Evolutionary conservation across 2,797 vertebrate genomes (phyloP), one percentile per base, ranked within the genome.

Genomic region (Acestrorhynchus altus): DNA sequence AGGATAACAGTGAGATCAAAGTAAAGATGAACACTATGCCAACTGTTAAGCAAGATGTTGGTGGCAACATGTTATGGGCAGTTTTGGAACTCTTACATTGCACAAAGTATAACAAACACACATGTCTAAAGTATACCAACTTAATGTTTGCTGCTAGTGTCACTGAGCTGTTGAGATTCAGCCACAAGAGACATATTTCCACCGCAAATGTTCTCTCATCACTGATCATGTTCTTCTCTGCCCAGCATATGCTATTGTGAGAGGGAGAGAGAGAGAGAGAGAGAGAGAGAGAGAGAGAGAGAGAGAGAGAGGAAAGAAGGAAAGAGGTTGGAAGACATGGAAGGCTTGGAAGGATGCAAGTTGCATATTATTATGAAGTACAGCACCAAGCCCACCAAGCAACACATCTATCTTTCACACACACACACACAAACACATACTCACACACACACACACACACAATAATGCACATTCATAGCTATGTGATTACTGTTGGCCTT

Each of bases 141-240:
- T n/a, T 18, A 20, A 24, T 16, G 12, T 28, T 7, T 16, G 12
- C 4, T 57, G 24, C 15, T 26, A 12, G 54, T 12, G 13, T 10
- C 13, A 26, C 12, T 57, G 12, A 57, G 15, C 52, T 56, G 52
- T 52, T 52, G 20, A 22, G 20, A 7, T 12, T 28, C 24, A 20
- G 39, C 0, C 18, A 20, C 1, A n/a, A 54, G 61, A 63, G 71
- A 64, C 77, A 79, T 73, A 79, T 68, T 79, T 74, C 46, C 20
- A 18, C 40, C 60, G 35, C 15, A 66, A 59, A 66, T 22, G 47
- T 12, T 35, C 20, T 18, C 69, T 72, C 2, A 39, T 39, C 63
- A 59, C 51, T 22, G 51, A 22, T 51, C 57, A 11, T 20, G 1
- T 60, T 47, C 11, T 61, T 73, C 63, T 67, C 51, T 39, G 5